Evolutionary conservation across 2,113 vertebrate species (phyloP).

Genomic region (Geothlypis trichas): DNA sequence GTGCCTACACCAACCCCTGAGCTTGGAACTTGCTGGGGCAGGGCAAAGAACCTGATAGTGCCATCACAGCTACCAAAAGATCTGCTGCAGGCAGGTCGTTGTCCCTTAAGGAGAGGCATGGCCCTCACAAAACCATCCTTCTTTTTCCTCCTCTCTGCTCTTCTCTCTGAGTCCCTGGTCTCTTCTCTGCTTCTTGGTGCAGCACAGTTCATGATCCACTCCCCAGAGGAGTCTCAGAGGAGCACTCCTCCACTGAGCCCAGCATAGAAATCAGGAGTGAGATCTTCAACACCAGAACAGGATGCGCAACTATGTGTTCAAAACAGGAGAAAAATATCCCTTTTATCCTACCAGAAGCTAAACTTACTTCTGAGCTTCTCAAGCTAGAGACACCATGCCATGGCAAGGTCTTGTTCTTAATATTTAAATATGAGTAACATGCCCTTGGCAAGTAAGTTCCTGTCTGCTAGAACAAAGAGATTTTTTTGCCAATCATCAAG

Average conservation of each 20-base stretch:
- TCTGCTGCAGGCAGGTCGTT: neutral
- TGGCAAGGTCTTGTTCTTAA: neutral
- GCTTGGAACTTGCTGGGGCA: neutral
- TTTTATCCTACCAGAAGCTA: neutral
- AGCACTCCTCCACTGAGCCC: neutral
- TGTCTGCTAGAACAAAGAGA: neutral
- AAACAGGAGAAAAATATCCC: neutral
- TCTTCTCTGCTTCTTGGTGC: neutral
- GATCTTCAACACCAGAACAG: neutral
- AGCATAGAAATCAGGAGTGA: accelerated
- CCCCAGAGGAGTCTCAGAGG: neutral
- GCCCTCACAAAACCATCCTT: neutral
- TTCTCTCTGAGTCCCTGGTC: neutral
- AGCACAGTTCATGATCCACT: neutral
- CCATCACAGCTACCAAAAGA: neutral
- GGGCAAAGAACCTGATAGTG: neutral
- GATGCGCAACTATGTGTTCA: neutral
- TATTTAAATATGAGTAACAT: neutral
- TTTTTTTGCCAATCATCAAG: neutral
- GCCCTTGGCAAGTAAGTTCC: neutral
- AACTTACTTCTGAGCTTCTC: neutral
- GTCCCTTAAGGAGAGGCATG: neutral
- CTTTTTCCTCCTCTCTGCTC: neutral
- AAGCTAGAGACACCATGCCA: neutral
- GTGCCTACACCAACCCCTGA: neutral